Evolutionary conservation across 2,888 invertebrate genomes (phyloP).

Genomic region (Sinodicranocentrus sp.): DNA sequence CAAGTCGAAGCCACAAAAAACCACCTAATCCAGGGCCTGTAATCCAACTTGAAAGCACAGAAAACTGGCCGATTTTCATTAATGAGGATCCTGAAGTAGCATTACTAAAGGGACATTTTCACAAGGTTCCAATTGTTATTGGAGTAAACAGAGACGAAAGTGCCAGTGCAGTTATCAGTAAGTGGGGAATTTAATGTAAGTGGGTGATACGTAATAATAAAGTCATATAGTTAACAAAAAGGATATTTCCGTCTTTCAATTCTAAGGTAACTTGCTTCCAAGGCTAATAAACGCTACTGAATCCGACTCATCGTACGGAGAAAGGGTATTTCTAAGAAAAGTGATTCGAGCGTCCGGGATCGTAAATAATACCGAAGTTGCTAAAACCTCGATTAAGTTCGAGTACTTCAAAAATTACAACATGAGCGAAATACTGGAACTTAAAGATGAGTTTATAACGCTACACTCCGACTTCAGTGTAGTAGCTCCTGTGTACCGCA

Average conservation of each 20-base stretch:
- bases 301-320: slow-evolving; percentile 66
- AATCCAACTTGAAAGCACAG: slow-evolving; percentile 56
- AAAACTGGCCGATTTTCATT: slow-evolving; percentile 68
- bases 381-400: slow-evolving; percentile 69
- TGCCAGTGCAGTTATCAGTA: slow-evolving; percentile 72
- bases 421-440: slow-evolving; percentile 69
- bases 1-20: slow-evolving; percentile 71
- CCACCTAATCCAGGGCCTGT: slow-evolving; percentile 74
- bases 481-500: slow-evolving; percentile 69
- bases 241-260: not conserved
- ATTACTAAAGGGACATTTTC: slow-evolving; percentile 67
- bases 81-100: slow-evolving; percentile 66
- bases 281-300: slow-evolving; percentile 64
- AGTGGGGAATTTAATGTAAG: not conserved
- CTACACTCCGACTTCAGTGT: slow-evolving; percentile 72
- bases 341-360: slow-evolving; percentile 69
- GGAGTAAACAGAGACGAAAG: slow-evolving; percentile 71
- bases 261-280: slow-evolving; percentile 69
- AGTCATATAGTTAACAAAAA: too few species aligned
- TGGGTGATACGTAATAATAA: not conserved
- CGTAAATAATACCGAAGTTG: slow-evolving; percentile 66
- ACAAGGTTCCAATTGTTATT: slow-evolving; percentile 69
- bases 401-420: slow-evolving; percentile 72
- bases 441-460: slow-evolving; percentile 71
- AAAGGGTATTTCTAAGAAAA: slow-evolving; percentile 72